Percentiles rank a stretch among this genome's conserved stretches.
Evolutionary conservation across 2,888 invertebrate genomes (phyloP).

Genomic region (Lepidocyrtinus sp.): DNA sequence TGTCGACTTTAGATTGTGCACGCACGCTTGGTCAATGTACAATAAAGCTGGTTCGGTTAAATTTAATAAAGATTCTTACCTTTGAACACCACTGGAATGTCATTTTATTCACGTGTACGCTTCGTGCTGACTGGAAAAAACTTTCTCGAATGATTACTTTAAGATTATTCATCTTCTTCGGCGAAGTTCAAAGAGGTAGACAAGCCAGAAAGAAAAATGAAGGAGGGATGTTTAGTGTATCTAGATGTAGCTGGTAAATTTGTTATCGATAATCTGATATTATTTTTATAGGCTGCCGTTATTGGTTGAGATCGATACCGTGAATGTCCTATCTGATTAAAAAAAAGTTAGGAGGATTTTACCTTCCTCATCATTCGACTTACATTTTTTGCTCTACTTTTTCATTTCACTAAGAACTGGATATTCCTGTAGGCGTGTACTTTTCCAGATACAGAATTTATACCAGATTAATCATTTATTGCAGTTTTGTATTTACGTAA

Average conservation of each 20-base stretch:
- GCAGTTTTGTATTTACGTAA: no score
- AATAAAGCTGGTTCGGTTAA: background rate
- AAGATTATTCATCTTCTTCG: background rate
- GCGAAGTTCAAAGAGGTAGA: background rate
- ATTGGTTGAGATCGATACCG: background rate
- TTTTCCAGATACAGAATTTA: no score
- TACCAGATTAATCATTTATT: no score
- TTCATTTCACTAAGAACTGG: background rate
- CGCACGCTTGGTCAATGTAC: background rate
- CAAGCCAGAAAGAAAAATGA: background rate
- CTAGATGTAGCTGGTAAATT: background rate
- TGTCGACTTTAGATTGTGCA: background rate
- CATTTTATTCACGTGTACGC: background rate
- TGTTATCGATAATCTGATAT: slow-evolving; percentile 8
- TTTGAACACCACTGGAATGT: background rate
- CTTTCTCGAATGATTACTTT: slow-evolving; percentile 4
- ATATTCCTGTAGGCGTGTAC: background rate
- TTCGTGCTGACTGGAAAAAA: background rate
- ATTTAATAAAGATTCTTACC: background rate
- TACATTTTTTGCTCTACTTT: slow-evolving; percentile 11
- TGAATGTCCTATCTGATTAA: background rate
- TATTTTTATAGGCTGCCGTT: background rate
- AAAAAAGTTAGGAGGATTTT: background rate
- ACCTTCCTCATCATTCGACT: background rate
- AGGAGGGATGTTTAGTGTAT: background rate